Evolutionary conservation across 2,113 vertebrate species (phyloP), one percentile per base, ranked within the genome.

Genomic region (Perca flavescens): DNA sequence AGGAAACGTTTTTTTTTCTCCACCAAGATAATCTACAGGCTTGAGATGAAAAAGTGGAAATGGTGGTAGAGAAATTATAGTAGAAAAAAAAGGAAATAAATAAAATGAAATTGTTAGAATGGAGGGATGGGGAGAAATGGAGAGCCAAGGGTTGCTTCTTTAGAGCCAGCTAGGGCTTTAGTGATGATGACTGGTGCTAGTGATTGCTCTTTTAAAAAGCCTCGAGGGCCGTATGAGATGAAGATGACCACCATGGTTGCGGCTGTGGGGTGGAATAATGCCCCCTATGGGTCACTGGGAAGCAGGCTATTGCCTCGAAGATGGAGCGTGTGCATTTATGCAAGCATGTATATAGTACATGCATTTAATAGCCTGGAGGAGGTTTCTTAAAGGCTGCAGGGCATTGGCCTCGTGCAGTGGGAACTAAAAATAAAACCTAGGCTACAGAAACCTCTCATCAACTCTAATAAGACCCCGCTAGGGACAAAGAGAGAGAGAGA

Each of bases 341-440:
- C 43, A 64, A 43, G 69, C 21, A 83, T 88, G 79, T 74, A 65
- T 83, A 74, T 61, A 74, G 40, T 43, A 43, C 63, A 77, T 82
- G 82, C 62, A 46, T 85, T 84, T 77, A 86, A 88, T 64, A 75
- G 74, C 54, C 50, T n/a, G 65, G 77, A 69, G 79, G 83, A 87
- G 74, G 89, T 85, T 91, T 76, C 91, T 89, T 85, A 64, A 77
- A 90, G 85, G 90, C 90, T 90, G 66, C 36, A 16, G 84, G 88
- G 71, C 69, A 77, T 54, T 73, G 82, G 72, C 82, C 87, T 77
- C 69, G 57, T 79, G 88, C 88, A 86, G 82, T 62, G 69, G 80
- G 71, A 79, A 60, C 93, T 94, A 93, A 95, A 94, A 94, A 95
- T 94, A 94, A 86, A 93, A 86, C 76, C 81, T 58, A 79, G 77